A percentile compares a stretch with the other conserved stretches of the same genome.
These are phyloP conservation scores for Hemaris fuciformis DNA, from an alignment of 2,888 invertebrate genomes.

Conservation along the genomic window DNA sequence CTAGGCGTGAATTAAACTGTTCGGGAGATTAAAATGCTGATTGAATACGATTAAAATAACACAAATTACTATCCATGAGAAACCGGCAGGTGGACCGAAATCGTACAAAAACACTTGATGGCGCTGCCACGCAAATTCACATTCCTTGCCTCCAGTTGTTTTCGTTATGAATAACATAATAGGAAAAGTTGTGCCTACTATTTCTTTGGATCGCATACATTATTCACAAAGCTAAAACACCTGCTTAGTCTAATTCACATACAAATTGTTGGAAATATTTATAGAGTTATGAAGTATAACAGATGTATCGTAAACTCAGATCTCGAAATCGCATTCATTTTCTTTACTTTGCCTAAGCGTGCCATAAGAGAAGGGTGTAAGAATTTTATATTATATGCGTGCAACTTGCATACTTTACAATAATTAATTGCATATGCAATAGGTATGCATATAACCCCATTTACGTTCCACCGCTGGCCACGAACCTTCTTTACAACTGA, in stretches of 20 bases:
- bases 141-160: neutral
- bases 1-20: constrained; percentile 36
- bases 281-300: neutral
- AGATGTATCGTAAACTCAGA: too few relatives aligned
- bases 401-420: too few relatives aligned
- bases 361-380: too few relatives aligned
- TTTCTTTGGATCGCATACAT: neutral
- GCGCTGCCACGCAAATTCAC: constrained; percentile 8
- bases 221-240: neutral
- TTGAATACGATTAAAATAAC: constrained; percentile 62
- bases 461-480: too few relatives aligned
- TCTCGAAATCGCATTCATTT: too few relatives aligned
- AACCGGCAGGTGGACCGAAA: constrained; percentile 51
- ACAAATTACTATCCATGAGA: constrained; percentile 71
- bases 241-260: neutral
- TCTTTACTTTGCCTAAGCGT: too few relatives aligned
- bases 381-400: too few relatives aligned
- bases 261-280: neutral
- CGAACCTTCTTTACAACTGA: too few relatives aligned
- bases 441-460: too few relatives aligned
- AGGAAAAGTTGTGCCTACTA: constrained; percentile 18
- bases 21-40: constrained; percentile 30
- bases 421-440: too few relatives aligned
- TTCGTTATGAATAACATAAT: constrained; percentile 10
- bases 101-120: constrained; percentile 31